These are phyloP conservation scores for Mola mola DNA, from an alignment of 2,113 vertebrate genomes.

Conservation along the genomic window DNA sequence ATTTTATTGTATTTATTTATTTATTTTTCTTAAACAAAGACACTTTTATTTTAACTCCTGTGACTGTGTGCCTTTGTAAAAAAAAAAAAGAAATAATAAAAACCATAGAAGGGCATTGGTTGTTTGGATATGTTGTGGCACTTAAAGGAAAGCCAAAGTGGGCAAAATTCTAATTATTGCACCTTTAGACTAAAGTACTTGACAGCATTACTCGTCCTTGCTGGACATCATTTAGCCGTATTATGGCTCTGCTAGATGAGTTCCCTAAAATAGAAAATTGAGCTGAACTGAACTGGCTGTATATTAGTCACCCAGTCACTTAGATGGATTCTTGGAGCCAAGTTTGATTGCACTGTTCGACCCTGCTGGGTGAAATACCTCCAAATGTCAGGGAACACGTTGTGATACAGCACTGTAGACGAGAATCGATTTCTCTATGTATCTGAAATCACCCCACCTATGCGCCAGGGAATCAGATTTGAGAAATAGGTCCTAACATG, in stretches of 20 bases:
- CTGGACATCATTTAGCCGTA: slow-evolving; percentile 20
- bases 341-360: slow-evolving; percentile 40
- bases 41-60: neutral
- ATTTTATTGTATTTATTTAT: neutral
- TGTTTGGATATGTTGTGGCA: neutral
- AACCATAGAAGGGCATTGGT: neutral
- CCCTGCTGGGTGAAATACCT: slow-evolving; percentile 47
- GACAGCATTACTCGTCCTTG: slow-evolving; percentile 28
- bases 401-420: slow-evolving; percentile 46
- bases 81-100: neutral
- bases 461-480: slow-evolving; percentile 37
- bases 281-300: slow-evolving; percentile 26
- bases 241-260: slow-evolving; percentile 24
- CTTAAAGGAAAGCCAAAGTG: neutral
- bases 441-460: slow-evolving; percentile 44
- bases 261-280: slow-evolving; percentile 55
- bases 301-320: slow-evolving; percentile 45
- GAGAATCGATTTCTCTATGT: slow-evolving; percentile 60
- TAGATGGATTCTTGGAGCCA: slow-evolving; percentile 40
- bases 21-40: neutral
- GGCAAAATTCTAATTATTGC: no score
- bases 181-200: slow-evolving; percentile 24
- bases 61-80: neutral
- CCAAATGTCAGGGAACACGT: slow-evolving; percentile 59
- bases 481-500: neutral